Percentiles rank a stretch among this genome's conserved stretches.
phyloP scores from a whole-genome alignment of 2,888 invertebrate species.

The Ectobius pallidus region DNA sequence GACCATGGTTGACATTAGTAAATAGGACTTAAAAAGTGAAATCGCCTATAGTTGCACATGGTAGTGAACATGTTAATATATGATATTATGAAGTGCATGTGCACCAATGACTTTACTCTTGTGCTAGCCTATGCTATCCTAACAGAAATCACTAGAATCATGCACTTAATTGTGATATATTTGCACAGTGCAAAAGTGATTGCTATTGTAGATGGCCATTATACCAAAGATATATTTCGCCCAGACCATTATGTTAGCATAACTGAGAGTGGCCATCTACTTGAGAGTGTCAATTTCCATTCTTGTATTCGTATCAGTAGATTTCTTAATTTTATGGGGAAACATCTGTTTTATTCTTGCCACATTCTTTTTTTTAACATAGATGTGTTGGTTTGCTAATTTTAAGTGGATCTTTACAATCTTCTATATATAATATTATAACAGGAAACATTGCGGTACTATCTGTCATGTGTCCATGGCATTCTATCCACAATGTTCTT shows the following conservation, averaged over 20 bases:
- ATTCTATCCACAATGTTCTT: constrained; percentile 30
- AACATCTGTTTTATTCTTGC: constrained; percentile 28
- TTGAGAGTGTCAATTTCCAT: constrained; percentile 13
- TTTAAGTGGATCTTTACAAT: constrained; percentile 7
- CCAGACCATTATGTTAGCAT: constrained; percentile 20
- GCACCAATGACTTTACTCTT: too few relatives aligned
- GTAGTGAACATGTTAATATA: too few relatives aligned
- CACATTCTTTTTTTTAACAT: constrained; percentile 26
- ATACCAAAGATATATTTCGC: constrained; percentile 34
- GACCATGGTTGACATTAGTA: too few relatives aligned
- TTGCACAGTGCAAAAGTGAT: constrained; percentile 32
- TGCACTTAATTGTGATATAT: constrained; percentile 33
- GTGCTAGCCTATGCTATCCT: neutral
- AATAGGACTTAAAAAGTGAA: too few relatives aligned
- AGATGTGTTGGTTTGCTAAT: constrained; percentile 29
- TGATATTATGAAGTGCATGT: too few relatives aligned
- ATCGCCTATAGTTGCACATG: too few relatives aligned
- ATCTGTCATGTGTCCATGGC: constrained; percentile 8
- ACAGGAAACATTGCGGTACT: neutral
- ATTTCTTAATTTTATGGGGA: constrained; percentile 22
- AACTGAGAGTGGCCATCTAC: constrained; percentile 1
- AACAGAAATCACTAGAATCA: neutral
- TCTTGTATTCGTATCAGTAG: neutral
- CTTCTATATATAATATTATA: neutral
- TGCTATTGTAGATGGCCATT: constrained; percentile 22